Conservation (phyloP, 2,113 vertebrate species). For the Glaucomys volans region DNA sequence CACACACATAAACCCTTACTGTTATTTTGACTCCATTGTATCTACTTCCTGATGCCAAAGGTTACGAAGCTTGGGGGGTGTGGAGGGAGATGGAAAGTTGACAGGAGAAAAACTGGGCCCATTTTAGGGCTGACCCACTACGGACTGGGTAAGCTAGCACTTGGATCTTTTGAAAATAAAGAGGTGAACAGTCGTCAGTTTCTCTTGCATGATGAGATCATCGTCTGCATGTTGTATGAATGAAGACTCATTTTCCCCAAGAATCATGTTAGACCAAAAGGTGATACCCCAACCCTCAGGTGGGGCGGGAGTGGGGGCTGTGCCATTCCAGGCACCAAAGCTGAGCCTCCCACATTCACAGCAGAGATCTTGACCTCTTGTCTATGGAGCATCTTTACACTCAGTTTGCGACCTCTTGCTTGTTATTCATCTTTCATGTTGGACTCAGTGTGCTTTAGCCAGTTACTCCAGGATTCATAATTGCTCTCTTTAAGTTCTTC, state of each 20-base stretch:
- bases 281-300: no score
- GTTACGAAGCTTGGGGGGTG: constrained; percentile 94
- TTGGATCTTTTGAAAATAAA: constrained; percentile 75
- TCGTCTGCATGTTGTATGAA: background rate
- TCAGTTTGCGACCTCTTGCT: background rate
- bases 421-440: background rate
- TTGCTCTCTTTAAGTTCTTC: background rate
- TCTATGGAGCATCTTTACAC: background rate
- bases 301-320: background rate
- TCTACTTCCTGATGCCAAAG: constrained; percentile 97
- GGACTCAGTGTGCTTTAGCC: background rate
- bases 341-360: fast-evolving
- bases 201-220: background rate
- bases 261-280: background rate
- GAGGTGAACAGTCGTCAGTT: constrained; percentile 71
- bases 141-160: constrained; percentile 66
- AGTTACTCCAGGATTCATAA: background rate
- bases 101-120: constrained; percentile 87
- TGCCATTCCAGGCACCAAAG: background rate
- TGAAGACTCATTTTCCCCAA: background rate
- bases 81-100: constrained; percentile 86
- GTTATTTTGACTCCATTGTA: constrained; percentile 97
- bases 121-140: constrained; percentile 73
- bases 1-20: constrained; percentile 78
- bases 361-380: background rate